Base-by-base conservation (phyloP, 2,113 vertebrate species). In the Halcyon malimbica region DNA sequence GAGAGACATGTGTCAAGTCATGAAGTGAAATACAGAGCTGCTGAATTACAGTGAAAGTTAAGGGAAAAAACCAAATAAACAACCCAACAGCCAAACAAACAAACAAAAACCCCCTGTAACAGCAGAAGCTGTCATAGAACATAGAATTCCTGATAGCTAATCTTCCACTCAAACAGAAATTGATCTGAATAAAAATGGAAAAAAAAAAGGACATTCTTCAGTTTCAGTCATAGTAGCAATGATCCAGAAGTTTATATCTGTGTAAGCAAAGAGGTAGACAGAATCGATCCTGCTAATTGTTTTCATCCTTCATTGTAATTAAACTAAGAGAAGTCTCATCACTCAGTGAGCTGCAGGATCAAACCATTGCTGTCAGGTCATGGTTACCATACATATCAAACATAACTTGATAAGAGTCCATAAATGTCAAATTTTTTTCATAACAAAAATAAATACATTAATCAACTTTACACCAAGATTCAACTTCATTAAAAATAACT, bases 11-110 rank as follows among this genome's bases (percentile, higher is more conserved):
- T 17, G 14, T 54, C 67, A 29, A 50, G 7, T 31, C 78, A 50
- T 15, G 67, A 89, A 81, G 14, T 59, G 33, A 89, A 82, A 75
- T 50, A 57, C 12, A 78, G 85, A 86, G 23, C 31, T 78, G 5
- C 35, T 54, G 26, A 87, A 17, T 68, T 83, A 81, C 12, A 46
- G 12, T 63, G 13, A 39, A 86, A 41, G 7, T 17, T 65, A 86
- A 77, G 16, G 12, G 1, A 1, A 1, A 9, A 11, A 17, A 63
- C 1, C 16, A 85, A 68, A 46, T 0, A 62, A 21, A 50, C 7
- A 15, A 23, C 33, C 18, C 9, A 71, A 39, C 12, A 76, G 6
- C 1, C 16, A 85, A 63, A 46, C 0, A 57, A 19, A 53, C 7
- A 15, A 20, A 57, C 28, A 63, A 62, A 12, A 9, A 9, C 21